Conservation (phyloP, 2,797 vertebrate species). For the Characodon lateralis region DNA sequence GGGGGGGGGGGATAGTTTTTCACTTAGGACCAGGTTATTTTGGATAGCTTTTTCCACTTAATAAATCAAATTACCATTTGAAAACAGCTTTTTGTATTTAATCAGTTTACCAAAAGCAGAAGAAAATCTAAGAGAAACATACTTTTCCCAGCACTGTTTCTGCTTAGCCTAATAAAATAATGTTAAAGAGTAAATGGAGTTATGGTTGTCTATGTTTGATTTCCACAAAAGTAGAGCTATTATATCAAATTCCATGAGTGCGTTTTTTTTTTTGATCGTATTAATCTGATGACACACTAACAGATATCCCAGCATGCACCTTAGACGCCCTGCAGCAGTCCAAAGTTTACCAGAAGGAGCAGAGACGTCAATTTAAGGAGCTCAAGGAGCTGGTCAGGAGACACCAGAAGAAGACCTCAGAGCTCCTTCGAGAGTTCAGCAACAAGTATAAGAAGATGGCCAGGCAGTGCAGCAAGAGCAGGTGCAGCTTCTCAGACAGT, state of each 20-base stretch:
- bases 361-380: slow-evolving; percentile 96
- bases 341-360: slow-evolving; percentile 93
- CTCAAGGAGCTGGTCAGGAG: slow-evolving; percentile 96
- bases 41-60: too few relatives aligned
- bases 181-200: not conserved
- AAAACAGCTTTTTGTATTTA: not conserved
- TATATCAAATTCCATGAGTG: not conserved
- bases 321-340: slow-evolving; percentile 92
- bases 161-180: not conserved
- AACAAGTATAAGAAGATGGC: slow-evolving; percentile 72
- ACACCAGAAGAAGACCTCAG: slow-evolving; percentile 96
- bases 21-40: too few relatives aligned
- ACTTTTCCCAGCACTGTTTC: not conserved
- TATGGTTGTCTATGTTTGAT: not conserved
- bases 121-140: not conserved
- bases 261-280: not conserved
- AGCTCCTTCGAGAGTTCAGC: slow-evolving; percentile 93
- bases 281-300: not conserved
- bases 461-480: slow-evolving; percentile 71
- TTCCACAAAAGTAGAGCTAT: not conserved
- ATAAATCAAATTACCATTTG: not conserved
- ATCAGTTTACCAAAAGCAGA: not conserved
- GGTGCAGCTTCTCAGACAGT: slow-evolving; percentile 34
- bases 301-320: slow-evolving; percentile 89
- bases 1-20: too few relatives aligned